phyloP scores from a whole-genome alignment of 1,140 invertebrate genomes.

The Agraylea sexmaculata region DNA sequence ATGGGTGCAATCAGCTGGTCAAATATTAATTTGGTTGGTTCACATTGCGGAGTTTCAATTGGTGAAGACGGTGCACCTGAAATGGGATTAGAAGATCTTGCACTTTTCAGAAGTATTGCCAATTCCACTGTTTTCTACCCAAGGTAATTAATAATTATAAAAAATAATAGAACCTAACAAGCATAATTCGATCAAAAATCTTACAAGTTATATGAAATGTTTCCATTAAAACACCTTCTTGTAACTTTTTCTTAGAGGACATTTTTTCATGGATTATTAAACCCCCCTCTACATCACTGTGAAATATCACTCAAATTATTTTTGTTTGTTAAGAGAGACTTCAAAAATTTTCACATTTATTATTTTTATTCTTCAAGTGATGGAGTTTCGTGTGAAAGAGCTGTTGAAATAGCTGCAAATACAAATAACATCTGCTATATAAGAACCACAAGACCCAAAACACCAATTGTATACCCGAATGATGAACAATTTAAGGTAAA shows the following conservation, averaged over 20 bases:
- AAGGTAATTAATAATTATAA: constrained; percentile 10
- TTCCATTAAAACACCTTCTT: no score
- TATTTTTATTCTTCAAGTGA: constrained; percentile 44
- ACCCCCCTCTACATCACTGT: no score
- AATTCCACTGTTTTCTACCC: constrained; percentile 95
- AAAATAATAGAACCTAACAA: background rate
- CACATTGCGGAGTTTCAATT: constrained; percentile 92
- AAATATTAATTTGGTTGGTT: constrained; percentile 91
- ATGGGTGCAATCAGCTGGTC: constrained; percentile 99
- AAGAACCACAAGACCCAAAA: constrained; percentile 86
- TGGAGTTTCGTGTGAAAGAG: constrained; percentile 87
- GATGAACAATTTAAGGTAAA: constrained; percentile 62
- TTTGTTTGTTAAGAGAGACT: no score
- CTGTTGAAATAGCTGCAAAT: constrained; percentile 92
- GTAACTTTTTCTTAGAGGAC: no score
- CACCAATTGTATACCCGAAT: constrained; percentile 77
- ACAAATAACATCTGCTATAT: constrained; percentile 93
- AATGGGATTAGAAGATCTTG: constrained; percentile 97
- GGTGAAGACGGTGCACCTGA: constrained; percentile 98
- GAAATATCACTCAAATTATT: no score
- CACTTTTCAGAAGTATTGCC: constrained; percentile 89
- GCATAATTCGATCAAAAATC: no score
- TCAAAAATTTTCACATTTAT: no score
- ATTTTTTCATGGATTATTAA: no score
- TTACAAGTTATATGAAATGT: no score